Percentiles rank a stretch among this genome's conserved stretches.
These are phyloP conservation scores for Euplexia lucipara DNA, from an alignment of 2,888 invertebrate species.

Conservation along the genomic window DNA sequence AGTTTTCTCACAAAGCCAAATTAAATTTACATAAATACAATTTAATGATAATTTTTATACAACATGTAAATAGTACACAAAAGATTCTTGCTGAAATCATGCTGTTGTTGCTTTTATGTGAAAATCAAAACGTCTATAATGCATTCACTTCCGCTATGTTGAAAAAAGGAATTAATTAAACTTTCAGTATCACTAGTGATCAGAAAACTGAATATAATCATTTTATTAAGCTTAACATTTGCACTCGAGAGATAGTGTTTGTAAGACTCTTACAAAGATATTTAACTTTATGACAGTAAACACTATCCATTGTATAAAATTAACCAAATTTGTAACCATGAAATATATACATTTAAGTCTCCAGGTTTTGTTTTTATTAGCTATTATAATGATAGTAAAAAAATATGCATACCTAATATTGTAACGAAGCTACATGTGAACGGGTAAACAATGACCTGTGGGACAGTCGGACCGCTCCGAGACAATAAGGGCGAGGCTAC, in stretches of 20 bases:
- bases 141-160: slow-evolving; percentile 78
- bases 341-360: slow-evolving; percentile 90
- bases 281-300: slow-evolving; percentile 85
- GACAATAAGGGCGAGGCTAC: slow-evolving; percentile 84
- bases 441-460: slow-evolving; percentile 84
- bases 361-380: slow-evolving; percentile 83
- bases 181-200: slow-evolving; percentile 85
- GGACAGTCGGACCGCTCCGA: slow-evolving; percentile 79
- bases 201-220: slow-evolving; percentile 79
- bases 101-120: slow-evolving; percentile 77
- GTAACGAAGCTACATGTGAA: slow-evolving; percentile 90
- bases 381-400: slow-evolving; percentile 89
- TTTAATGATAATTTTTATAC: slow-evolving; percentile 89
- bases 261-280: slow-evolving; percentile 80
- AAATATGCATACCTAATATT: slow-evolving; percentile 91
- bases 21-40: slow-evolving; percentile 91
- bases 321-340: slow-evolving; percentile 89
- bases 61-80: slow-evolving; percentile 88
- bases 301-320: slow-evolving; percentile 89
- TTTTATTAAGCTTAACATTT: slow-evolving; percentile 74
- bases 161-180: slow-evolving; percentile 75
- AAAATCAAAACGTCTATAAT: slow-evolving; percentile 77
- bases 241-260: slow-evolving; percentile 75
- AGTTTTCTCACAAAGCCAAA: slow-evolving; percentile 90
- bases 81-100: slow-evolving; percentile 85